Base-by-base conservation (phyloP, 2,797 vertebrate species). In the Miichthys miiuy region DNA sequence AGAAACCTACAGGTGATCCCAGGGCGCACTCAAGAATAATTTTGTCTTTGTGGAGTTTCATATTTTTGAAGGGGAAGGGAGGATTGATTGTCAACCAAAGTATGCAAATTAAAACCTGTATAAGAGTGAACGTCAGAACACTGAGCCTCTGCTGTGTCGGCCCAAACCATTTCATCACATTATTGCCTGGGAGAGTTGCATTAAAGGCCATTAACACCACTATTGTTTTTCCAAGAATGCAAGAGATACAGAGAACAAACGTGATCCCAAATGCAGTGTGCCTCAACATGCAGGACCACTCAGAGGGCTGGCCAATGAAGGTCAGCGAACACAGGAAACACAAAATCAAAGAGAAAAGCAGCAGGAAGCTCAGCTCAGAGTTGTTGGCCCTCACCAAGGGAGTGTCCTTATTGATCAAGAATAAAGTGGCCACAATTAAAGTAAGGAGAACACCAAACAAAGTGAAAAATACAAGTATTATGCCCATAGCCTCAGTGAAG, bases 201-300 rank as follows among this genome's bases (percentile, higher is more conserved):
- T 48, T 94, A 20, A 95, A 95, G 20, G 93, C 94, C 93, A 95
- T 93, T 55, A 95, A 60, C 18, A 95, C 94, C n/a, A 94, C 94
- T 27, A 95, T 57, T 2, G 95, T 95, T 90, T 95, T 95, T 6
- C 92, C 94, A 4, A 95, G 87, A 55, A 95, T 73, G 77, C 94
- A 95, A 10, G 94, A 93, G 72, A 95, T 93, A 23, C 93, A 94
- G 74, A 95, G 93, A 13, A 93, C 93, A 58, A 95, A 95, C 11
- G 94, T 95, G 85, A 95, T 94, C 17, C 94, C 92, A 16, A 94
- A 95, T 0, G 85, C 89, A 23, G 93, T 93, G 84, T 95, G 93
- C 4, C 94, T 80, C 72, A 95, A 80, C 93, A 93, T 94, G 81
- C 94, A 95, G 76, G 94, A 95, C 95, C 93, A 95, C n/a, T 90